phyloP scores from a whole-genome alignment of 1,140 invertebrate genomes.

The Agrypnia vestita region DNA sequence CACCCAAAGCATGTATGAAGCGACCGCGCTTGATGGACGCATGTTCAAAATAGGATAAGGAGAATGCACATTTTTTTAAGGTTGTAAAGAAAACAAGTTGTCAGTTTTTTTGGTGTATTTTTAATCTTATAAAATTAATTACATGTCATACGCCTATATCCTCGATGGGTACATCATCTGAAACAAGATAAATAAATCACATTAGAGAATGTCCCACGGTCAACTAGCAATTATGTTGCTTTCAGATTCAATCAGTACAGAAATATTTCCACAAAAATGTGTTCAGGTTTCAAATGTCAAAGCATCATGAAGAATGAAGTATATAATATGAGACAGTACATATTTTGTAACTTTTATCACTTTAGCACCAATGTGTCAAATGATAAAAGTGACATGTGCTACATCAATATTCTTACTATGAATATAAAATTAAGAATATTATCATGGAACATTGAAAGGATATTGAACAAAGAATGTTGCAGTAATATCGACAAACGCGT shows the following conservation, averaged over 20 bases:
- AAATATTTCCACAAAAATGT: slow-evolving; percentile 65
- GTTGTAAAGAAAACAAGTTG: slow-evolving; percentile 52
- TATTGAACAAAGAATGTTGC: no score
- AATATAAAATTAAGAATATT: no score
- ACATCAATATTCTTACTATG: no score
- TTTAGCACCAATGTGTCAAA: no score
- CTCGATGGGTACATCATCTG: slow-evolving; percentile 83
- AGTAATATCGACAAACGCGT: no score
- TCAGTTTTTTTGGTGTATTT: slow-evolving; percentile 64
- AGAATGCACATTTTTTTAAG: no score
- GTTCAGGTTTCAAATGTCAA: slow-evolving; percentile 76
- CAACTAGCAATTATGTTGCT: not conserved
- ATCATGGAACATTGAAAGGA: no score
- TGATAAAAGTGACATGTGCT: no score
- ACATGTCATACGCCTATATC: slow-evolving; percentile 73
- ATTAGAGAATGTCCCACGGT: slow-evolving; percentile 2
- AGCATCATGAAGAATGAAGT: slow-evolving; percentile 65
- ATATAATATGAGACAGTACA: not conserved
- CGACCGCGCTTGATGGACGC: no score
- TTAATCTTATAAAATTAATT: slow-evolving; percentile 67
- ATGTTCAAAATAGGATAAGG: no score
- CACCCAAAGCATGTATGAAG: no score
- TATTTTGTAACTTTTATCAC: no score
- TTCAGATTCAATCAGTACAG: slow-evolving; percentile 63
- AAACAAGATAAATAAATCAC: slow-evolving; percentile 64